phyloP scores from a whole-genome alignment of 2,113 vertebrate genomes.

The Carettochelys insculpta region DNA sequence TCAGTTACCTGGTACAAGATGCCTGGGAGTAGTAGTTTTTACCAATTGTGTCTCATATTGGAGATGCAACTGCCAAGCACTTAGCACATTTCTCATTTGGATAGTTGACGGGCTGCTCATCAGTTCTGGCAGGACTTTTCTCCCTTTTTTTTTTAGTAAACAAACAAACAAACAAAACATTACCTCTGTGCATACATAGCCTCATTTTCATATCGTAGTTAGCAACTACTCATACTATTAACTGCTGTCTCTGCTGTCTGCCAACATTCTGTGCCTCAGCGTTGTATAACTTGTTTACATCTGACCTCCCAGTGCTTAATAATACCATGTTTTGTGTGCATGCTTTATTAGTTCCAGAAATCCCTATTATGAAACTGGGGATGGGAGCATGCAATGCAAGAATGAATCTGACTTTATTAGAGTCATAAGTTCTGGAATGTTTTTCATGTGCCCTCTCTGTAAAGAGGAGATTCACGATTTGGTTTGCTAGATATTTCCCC shows the following conservation, averaged over 20 bases:
- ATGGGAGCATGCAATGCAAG: neutral
- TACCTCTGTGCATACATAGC: neutral
- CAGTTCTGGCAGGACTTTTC: neutral
- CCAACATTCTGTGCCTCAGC: neutral
- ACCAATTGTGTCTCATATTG: neutral
- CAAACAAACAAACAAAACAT: neutral
- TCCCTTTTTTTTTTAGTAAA: neutral
- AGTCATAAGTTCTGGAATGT: neutral
- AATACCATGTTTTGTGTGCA: neutral
- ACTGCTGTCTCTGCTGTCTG: neutral
- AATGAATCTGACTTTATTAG: neutral
- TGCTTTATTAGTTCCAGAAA: neutral
- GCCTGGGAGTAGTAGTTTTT: neutral
- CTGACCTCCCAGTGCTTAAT: neutral
- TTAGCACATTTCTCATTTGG: neutral
- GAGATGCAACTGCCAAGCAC: no score
- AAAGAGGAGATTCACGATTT: neutral
- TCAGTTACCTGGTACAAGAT: neutral
- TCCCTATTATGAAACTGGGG: neutral
- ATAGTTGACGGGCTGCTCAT: neutral
- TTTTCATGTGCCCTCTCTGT: neutral
- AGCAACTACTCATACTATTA: neutral
- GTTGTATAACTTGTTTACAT: neutral
- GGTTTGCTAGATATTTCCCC: slow-evolving; percentile 12
- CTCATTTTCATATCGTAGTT: neutral